A percentile compares a stretch with the other conserved stretches of the same genome.
Evolutionary conservation across 2,113 vertebrate species (phyloP).

Genomic region (Trogon melanurus): DNA sequence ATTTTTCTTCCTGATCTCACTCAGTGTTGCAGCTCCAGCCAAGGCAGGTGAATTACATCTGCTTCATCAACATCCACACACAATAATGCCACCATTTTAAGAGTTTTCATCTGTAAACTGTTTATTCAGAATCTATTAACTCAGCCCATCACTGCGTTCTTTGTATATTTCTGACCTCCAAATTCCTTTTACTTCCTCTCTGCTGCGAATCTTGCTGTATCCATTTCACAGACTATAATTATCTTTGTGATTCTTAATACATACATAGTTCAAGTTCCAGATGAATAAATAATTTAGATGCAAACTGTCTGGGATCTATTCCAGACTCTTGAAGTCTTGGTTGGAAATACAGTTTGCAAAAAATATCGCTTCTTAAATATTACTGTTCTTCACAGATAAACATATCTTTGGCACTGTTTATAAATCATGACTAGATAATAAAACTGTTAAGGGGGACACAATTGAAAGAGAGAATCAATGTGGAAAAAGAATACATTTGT

Average conservation of each 20-base stretch:
- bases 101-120: neutral
- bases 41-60: neutral
- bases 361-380: neutral
- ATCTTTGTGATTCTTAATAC: neutral
- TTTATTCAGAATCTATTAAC: neutral
- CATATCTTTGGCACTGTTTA: neutral
- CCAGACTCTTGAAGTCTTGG: neutral
- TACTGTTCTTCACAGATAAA: neutral
- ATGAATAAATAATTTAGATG: constrained; percentile 27
- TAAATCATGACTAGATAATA: constrained; percentile 2
- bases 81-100: neutral
- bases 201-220: neutral
- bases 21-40: neutral
- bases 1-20: neutral
- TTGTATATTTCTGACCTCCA: neutral
- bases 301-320: constrained; percentile 16
- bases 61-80: neutral
- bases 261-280: neutral
- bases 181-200: neutral
- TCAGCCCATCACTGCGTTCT: neutral
- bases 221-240: neutral
- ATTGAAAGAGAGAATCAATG: neutral
- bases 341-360: constrained; percentile 41
- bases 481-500: neutral
- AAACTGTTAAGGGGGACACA: neutral